These are phyloP conservation scores for Nothocercus nigrocapillus DNA, from an alignment of 2,113 vertebrate species.

Conservation along the genomic window DNA sequence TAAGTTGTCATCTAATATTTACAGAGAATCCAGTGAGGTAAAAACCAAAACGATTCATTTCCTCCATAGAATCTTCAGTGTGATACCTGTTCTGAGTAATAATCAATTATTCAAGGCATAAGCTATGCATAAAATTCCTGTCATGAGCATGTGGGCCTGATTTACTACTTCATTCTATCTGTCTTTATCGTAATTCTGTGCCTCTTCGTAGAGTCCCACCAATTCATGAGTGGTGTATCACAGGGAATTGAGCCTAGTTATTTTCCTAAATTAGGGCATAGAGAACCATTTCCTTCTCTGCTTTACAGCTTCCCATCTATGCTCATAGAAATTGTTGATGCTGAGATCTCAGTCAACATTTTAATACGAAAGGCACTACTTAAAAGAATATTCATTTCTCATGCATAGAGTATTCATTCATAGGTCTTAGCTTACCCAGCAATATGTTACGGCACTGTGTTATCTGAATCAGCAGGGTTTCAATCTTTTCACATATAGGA, in stretches of 20 bases:
- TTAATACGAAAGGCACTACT: background rate
- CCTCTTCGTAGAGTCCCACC: background rate
- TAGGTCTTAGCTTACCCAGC: background rate
- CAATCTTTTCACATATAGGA: background rate
- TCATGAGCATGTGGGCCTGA: background rate
- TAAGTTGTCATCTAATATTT: background rate
- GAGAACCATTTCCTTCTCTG: background rate
- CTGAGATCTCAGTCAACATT: background rate
- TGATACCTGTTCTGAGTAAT: background rate
- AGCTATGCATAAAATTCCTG: background rate
- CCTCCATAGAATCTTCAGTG: background rate
- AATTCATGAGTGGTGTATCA: rapidly evolving
- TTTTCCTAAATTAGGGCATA: background rate
- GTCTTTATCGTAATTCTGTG: background rate
- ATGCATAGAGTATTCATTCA: background rate
- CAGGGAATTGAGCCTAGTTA: background rate
- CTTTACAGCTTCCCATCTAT: background rate
- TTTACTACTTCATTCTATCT: background rate
- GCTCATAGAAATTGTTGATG: background rate
- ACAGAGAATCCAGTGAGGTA: background rate
- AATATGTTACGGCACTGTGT: background rate
- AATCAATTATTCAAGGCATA: background rate
- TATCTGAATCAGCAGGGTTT: background rate
- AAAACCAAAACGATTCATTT: background rate
- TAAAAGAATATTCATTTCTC: background rate